Base-by-base conservation (phyloP, 2,797 vertebrate species). In the Danio choprae region DNA sequence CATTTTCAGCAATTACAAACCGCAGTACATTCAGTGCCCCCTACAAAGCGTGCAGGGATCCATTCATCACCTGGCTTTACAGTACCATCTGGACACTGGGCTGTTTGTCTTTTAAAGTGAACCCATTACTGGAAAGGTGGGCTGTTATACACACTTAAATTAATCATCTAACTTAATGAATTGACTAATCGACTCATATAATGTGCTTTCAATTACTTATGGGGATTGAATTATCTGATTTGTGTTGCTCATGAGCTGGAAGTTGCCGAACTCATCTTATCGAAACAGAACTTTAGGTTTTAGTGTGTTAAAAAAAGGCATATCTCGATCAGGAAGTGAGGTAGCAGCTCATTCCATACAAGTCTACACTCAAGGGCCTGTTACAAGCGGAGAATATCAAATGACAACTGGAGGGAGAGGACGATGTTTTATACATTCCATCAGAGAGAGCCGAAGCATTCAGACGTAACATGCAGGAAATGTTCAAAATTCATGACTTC, bases 341-440 rank as follows among this genome's bases (percentile, higher is more conserved):
- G 65, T 50, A 7, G n/a, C 58, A 51, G 77, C 64, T 48, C 44
- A 55, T 79, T 78, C 70, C 46, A 62, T 53, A 70, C 62, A 51
- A 18, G 58, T 53, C 64, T 59, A 7, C 69, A 70, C 20, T 58
- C 43, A 71, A 74, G 29, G 15, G 43, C 22, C 55, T 51, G 73
- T 72, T 59, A 78, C 29, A 55, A 70, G 44, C 50, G 11, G 20
- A 64, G 67, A 84, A 81, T 50, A 83, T 56, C 43, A 68, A 67
- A 68, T 11, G 6, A 79, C 74, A 79, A n/a, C 59, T n/a, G 70
- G 41, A 67, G 18, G 60, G 5, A 77, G 74, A 86, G 84, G 80
- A 90, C 77, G 90, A 87, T 86, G 53, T 88, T 89, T 86, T 64
- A 81, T 76, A 41, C n/a, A 86, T 83, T 82, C 65, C 36, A 72